Evolutionary conservation across 2,888 invertebrate species (phyloP).

Genomic region (Hanleya hanleyi): DNA sequence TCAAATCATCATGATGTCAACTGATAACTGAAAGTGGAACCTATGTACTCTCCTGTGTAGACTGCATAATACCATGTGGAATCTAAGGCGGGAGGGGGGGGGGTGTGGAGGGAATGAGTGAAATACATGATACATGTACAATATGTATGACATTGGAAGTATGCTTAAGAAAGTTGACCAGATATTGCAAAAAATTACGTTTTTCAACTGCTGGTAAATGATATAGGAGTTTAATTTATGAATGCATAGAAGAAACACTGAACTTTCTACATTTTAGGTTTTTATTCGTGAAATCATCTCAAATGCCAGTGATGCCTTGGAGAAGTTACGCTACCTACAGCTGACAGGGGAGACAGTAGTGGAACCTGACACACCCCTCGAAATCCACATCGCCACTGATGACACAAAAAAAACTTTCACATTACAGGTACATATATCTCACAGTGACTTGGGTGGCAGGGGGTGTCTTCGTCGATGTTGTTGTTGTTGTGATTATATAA

Average conservation of each 20-base stretch:
- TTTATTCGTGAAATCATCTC: conserved; percentile 97
- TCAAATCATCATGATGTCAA: too few species aligned
- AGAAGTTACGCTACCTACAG: conserved; percentile 90
- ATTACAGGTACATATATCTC: conserved; percentile 82
- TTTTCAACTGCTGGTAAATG: too few species aligned
- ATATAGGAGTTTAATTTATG: neutral
- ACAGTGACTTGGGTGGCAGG: too few species aligned
- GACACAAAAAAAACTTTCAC: conserved; percentile 88
- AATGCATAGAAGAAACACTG: neutral
- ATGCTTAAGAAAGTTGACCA: neutral
- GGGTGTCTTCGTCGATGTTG: too few species aligned
- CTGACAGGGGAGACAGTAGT: conserved; percentile 74
- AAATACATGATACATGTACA: too few species aligned
- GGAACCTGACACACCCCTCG: conserved; percentile 78
- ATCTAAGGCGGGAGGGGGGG: too few species aligned
- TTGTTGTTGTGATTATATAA: too few species aligned
- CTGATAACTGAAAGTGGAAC: too few species aligned
- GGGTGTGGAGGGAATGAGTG: too few species aligned
- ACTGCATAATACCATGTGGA: too few species aligned
- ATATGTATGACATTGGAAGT: too few species aligned
- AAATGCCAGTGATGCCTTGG: conserved; percentile 97
- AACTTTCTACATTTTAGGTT: conserved; percentile 78
- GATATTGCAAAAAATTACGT: neutral
- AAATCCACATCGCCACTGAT: conserved; percentile 92
- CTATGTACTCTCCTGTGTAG: too few species aligned